These are phyloP conservation scores for Eurois occulta DNA, from an alignment of 2,888 invertebrate species.

Conservation along the genomic window DNA sequence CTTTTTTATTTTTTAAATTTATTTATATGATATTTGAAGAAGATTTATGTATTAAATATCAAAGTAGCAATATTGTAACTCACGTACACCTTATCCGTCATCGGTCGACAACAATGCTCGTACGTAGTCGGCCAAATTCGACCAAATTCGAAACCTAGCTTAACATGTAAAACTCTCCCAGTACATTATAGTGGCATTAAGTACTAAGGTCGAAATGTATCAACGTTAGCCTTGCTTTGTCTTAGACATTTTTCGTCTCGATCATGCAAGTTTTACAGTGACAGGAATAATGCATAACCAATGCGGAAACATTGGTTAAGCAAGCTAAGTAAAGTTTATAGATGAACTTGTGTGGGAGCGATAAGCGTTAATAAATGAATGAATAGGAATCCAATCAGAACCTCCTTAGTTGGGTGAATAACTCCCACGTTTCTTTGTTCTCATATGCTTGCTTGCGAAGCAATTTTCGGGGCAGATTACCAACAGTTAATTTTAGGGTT, in stretches of 20 bases:
- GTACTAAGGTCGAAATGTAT: not conserved
- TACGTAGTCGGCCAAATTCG: not conserved
- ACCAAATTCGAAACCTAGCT: too few species aligned
- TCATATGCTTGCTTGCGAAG: not conserved
- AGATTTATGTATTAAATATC: not conserved
- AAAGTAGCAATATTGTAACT: too few species aligned
- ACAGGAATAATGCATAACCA: not conserved
- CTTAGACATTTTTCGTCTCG: not conserved
- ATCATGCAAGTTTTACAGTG: not conserved
- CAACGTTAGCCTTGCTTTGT: not conserved
- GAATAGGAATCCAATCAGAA: conserved; percentile 10
- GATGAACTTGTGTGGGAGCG: not conserved
- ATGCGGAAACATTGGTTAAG: too few species aligned
- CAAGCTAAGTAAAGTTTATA: not conserved
- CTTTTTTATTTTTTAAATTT: too few species aligned
- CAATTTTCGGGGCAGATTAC: conserved; percentile 1
- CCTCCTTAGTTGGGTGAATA: not conserved
- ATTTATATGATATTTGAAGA: not conserved
- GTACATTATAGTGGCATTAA: too few species aligned
- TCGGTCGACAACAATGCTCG: not conserved
- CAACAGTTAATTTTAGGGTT: conserved; percentile 23
- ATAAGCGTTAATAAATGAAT: conserved; percentile 11
- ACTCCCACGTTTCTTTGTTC: not conserved
- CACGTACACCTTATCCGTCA: not conserved
- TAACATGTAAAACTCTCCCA: too few species aligned